Evolutionary conservation across 2,113 vertebrate species (phyloP).

Genomic region (Chloropsis cyanopogon): DNA sequence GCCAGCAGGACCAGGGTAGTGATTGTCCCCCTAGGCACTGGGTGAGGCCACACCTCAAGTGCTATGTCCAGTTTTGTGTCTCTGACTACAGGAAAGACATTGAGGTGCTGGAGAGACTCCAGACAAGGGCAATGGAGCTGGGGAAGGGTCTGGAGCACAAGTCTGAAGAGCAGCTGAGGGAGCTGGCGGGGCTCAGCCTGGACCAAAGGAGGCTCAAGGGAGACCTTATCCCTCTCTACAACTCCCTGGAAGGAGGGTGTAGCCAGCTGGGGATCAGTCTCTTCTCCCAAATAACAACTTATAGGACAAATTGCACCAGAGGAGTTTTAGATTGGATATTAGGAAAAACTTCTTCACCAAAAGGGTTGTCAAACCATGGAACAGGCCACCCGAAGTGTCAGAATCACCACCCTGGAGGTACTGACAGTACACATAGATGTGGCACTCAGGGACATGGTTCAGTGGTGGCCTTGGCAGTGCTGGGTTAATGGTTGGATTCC

Average conservation of each 20-base stretch:
- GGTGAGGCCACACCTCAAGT: not conserved
- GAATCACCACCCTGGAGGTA: not conserved
- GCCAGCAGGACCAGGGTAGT: not conserved
- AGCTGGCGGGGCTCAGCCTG: not conserved
- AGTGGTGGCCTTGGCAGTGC: not conserved
- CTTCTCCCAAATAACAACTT: not conserved
- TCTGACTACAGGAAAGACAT: accelerated
- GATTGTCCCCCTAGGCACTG: not conserved
- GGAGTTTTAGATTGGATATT: not conserved
- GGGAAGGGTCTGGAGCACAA: not conserved
- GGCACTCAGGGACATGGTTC: not conserved
- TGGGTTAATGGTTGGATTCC: not conserved
- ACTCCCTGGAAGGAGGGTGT: not conserved
- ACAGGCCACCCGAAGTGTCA: not conserved
- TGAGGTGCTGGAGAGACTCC: not conserved
- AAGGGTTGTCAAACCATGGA: not conserved
- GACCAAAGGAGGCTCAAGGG: not conserved
- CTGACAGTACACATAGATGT: accelerated
- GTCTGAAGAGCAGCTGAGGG: not conserved
- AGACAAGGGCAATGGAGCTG: accelerated
- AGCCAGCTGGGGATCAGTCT: not conserved
- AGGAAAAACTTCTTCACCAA: not conserved
- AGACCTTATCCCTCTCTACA: not conserved
- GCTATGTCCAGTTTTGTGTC: accelerated
- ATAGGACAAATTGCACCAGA: not conserved